These are phyloP conservation scores for Fukomys damarensis DNA, from an alignment of 2,113 vertebrate species.

Conservation along the genomic window DNA sequence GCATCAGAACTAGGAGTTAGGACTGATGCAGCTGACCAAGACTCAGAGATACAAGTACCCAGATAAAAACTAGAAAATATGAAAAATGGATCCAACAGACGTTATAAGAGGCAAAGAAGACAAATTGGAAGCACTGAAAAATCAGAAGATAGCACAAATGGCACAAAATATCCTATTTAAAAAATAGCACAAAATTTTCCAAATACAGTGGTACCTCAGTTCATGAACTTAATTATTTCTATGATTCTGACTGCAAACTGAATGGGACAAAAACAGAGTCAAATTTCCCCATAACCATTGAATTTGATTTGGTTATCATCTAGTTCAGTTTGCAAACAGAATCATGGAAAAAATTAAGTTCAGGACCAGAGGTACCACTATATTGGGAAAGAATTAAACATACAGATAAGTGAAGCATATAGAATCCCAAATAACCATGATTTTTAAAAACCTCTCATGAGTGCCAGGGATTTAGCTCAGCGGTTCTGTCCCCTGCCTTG, in stretches of 20 bases:
- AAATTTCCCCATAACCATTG: background rate
- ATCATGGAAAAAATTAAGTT: background rate
- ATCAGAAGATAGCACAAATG: background rate
- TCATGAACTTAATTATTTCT: background rate
- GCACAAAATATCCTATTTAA: background rate
- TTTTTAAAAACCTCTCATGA: background rate
- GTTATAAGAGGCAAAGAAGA: background rate
- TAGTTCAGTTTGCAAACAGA: background rate
- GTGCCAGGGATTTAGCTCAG: too few relatives aligned
- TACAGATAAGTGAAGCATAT: background rate
- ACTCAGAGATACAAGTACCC: background rate
- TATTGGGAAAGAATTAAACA: background rate
- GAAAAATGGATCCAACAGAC: background rate
- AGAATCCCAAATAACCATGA: background rate
- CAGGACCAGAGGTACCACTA: background rate
- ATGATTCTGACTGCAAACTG: background rate
- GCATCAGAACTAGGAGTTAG: background rate
- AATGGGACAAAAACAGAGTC: background rate
- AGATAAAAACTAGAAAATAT: background rate
- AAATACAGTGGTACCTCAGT: background rate
- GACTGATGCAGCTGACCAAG: background rate
- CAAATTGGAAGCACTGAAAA: background rate
- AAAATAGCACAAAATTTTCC: background rate
- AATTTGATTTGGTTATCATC: background rate
- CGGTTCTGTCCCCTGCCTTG: too few relatives aligned